Conservation (phyloP, 2,888 invertebrate genomes). For the Congeria kusceri region DNA sequence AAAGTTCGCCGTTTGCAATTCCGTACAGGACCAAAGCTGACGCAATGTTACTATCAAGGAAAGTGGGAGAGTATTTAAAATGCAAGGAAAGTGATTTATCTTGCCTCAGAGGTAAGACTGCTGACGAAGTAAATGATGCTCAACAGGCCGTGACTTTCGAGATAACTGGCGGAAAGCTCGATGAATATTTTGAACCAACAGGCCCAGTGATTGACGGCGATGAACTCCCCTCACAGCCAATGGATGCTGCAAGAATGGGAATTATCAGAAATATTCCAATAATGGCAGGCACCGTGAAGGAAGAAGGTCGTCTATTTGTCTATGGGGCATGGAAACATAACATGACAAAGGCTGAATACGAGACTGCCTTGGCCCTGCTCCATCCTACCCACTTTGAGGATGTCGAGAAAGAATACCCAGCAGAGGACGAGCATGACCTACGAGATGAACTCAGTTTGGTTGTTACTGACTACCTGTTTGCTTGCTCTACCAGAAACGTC, state of each 20-base stretch:
- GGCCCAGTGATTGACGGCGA: slow-evolving; percentile 77
- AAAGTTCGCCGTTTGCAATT: slow-evolving; percentile 69
- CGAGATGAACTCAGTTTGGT: slow-evolving; percentile 57
- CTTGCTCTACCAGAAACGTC: slow-evolving; percentile 70
- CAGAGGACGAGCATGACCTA: slow-evolving; percentile 55
- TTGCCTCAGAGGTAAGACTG: slow-evolving; percentile 68
- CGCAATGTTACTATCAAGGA: slow-evolving; percentile 63
- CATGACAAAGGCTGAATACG: slow-evolving; percentile 37
- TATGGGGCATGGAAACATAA: slow-evolving; percentile 63
- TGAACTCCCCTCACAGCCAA: slow-evolving; percentile 66
- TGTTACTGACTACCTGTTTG: slow-evolving; percentile 75
- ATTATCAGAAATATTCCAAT: slow-evolving; percentile 71
- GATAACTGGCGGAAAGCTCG: slow-evolving; percentile 70
- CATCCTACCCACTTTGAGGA: slow-evolving; percentile 50
- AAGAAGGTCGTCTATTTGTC: slow-evolving; percentile 76
- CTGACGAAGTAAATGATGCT: slow-evolving; percentile 71
- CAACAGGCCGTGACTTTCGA: slow-evolving; percentile 58
- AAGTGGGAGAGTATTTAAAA: slow-evolving; percentile 53
- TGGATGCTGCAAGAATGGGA: slow-evolving; percentile 62
- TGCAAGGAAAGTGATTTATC: slow-evolving; percentile 61
- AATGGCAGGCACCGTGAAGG: slow-evolving; percentile 74
- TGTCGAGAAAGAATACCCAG: slow-evolving; percentile 64
- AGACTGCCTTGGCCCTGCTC: slow-evolving; percentile 26
- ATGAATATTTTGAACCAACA: slow-evolving; percentile 77
- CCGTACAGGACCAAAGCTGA: slow-evolving; percentile 69